Conservation (phyloP, 2,797 vertebrate species). For the Lemur catta region DNA sequence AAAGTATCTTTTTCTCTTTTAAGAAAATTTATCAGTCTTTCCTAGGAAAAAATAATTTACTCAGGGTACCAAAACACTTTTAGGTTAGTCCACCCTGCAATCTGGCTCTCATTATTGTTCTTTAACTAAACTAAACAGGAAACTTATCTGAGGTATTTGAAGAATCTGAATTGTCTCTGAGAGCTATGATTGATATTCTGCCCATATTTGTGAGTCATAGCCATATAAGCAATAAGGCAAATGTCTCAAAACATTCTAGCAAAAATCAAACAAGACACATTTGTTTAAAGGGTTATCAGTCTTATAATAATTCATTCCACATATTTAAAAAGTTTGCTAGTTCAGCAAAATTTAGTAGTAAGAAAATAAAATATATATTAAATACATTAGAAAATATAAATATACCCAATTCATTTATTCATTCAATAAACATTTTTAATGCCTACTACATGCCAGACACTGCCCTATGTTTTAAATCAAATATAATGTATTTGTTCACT, state of each 20-base stretch:
- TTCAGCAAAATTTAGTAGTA: constrained; percentile 45
- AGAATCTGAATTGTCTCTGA: background rate
- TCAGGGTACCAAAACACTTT: background rate
- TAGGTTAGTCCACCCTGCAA: background rate
- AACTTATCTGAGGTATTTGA: background rate
- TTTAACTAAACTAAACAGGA: constrained; percentile 44
- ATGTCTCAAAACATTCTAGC: constrained; percentile 9
- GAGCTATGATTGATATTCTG: constrained; percentile 28
- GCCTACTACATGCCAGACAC: background rate
- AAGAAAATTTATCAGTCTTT: background rate
- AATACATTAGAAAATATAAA: constrained; percentile 33
- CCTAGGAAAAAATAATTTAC: constrained; percentile 3
- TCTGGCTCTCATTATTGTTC: background rate
- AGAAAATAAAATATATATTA: background rate
- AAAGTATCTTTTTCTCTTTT: constrained; percentile 7
- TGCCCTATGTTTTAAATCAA: constrained; percentile 43
- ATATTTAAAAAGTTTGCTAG: constrained; percentile 33
- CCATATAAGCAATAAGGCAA: constrained; percentile 44
- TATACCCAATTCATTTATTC: background rate
- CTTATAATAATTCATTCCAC: constrained; percentile 25
- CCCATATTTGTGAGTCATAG: constrained; percentile 26
- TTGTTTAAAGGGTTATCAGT: background rate
- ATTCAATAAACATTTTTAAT: constrained; percentile 49
- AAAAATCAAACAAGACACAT: constrained; percentile 49
- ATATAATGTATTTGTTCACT: constrained; percentile 11